Evolutionary conservation across 1,140 invertebrate species (phyloP), one percentile per base, ranked within the genome.

Genomic region (Brachionus calyciflorus): DNA sequence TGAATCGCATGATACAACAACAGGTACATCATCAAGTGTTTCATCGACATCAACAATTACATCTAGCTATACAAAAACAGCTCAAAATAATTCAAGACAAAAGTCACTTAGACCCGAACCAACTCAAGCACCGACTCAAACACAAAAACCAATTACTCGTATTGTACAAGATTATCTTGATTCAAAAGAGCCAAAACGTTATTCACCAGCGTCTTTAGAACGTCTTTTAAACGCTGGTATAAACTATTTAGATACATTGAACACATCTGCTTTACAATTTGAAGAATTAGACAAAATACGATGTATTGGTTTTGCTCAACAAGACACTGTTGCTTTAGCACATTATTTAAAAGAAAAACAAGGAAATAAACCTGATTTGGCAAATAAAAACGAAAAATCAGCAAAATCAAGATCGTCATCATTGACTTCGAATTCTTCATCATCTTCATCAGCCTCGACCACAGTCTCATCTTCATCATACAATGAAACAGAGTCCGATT

Each of bases 241-340:
- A 30, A 82, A 82, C 70, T 80, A 82, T 19, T 77, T 84, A 77
- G 85, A 86, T 60, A 81, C 81, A 40, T 81, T 84, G 80, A 82
- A 84, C 53, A 81, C 82, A 77, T 81, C 81, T 3, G 77, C 84
- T 46, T 79, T 80, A 53, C 84, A 85, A 75, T 57, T 85, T 12
- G 79, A 80, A 5, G 79, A 82, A 14, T 78, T 84, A 33, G 84
- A 85, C 70, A 79, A 82, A 41, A 82, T 83, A 0, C 65, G 82
- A 21, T 82, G 80, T 19, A 78, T 85, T 7, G 81, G 82, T 6
- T 77, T 85, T 68, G 84, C 85, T 9, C 85, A 85, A 70, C 85
- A 85, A 76, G 85, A 85, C 78, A 83, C 83, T 4, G 82, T 85
- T 6, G 81, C 84, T 37, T 78, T 86, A 12, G 83, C 84, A 30